phyloP scores from a whole-genome alignment of 2,797 vertebrate species.

The Limnodromus scolopaceus region DNA sequence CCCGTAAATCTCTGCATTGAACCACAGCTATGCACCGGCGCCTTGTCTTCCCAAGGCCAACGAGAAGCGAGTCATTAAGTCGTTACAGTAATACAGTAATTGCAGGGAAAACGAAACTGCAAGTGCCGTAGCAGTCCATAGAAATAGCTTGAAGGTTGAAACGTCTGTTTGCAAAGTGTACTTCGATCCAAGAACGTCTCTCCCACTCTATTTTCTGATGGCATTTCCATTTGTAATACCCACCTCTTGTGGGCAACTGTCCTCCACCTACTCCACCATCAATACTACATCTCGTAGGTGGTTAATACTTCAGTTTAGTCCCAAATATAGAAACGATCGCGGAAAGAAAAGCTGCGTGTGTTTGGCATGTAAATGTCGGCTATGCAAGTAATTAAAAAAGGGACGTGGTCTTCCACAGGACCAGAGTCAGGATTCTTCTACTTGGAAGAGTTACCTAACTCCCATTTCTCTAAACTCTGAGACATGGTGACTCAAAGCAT shows the following conservation, averaged over 20 bases:
- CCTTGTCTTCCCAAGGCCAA: neutral
- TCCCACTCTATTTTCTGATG: neutral
- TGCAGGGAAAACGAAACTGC: neutral
- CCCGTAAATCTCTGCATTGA: neutral
- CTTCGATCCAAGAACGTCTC: neutral
- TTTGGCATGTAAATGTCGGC: rapidly evolving
- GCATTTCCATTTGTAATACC: neutral
- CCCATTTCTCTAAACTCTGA: neutral
- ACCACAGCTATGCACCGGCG: neutral
- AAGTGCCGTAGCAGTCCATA: neutral
- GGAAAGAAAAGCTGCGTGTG: neutral
- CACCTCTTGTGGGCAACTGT: neutral
- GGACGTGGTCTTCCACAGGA: neutral
- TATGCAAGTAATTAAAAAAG: neutral
- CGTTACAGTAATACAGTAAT: neutral
- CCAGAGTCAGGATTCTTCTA: neutral
- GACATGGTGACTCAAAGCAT: neutral
- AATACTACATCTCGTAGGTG: neutral
- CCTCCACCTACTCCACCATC: neutral
- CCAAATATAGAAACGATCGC: neutral
- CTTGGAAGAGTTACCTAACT: neutral
- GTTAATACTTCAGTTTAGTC: neutral
- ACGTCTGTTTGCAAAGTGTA: neutral
- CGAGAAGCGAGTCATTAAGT: neutral
- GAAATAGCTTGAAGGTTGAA: neutral